phyloP scores from a whole-genome alignment of 2,888 invertebrate species.

The Synergus umbraculus region DNA sequence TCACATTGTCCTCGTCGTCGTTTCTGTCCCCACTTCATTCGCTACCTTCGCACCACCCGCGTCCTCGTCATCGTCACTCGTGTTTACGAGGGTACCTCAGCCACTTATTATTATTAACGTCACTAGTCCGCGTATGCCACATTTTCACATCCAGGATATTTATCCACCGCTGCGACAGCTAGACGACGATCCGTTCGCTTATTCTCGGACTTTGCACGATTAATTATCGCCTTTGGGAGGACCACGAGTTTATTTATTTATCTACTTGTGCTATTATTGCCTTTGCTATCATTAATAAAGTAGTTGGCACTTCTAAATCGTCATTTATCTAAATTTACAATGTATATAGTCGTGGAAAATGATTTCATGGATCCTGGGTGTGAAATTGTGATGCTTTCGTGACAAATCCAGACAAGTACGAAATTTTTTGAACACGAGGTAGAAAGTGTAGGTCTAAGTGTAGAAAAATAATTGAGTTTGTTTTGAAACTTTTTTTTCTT shows the following conservation, averaged over 20 bases:
- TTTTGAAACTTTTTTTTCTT: not conserved
- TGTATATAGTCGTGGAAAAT: too few species aligned
- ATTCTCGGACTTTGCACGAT: conserved; percentile 13
- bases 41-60: conserved; percentile 48
- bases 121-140: not conserved
- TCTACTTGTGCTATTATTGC: not conserved
- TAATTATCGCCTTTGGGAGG: not conserved
- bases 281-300: not conserved
- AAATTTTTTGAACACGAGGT: too few species aligned
- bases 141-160: not conserved
- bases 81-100: conserved; percentile 59
- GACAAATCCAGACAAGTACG: not conserved
- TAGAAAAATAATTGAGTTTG: not conserved
- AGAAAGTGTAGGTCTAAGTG: not conserved
- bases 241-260: not conserved
- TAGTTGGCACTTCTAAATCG: not conserved
- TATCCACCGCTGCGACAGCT: not conserved
- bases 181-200: not conserved
- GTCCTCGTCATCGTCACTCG: conserved; percentile 63
- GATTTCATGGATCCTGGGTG: not conserved
- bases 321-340: too few species aligned
- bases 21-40: conserved; percentile 43
- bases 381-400: not conserved
- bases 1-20: conserved; percentile 65
- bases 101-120: conserved; percentile 30